Evolutionary conservation across 2,113 vertebrate genomes (phyloP), one percentile per base, ranked within the genome.

Genomic region (Xiphophorus hellerii): DNA sequence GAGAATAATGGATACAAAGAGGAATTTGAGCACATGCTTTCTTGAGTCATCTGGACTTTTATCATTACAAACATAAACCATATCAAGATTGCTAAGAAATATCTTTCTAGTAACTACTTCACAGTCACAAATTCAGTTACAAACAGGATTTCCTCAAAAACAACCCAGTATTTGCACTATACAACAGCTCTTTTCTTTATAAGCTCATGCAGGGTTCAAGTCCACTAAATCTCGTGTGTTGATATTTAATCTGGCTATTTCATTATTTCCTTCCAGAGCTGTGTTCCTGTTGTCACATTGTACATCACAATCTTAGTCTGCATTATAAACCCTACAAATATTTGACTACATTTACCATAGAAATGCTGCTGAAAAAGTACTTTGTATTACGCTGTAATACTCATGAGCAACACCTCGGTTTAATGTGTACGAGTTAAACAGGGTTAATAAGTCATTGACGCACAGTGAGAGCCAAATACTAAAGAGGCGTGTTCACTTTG

Each of bases 301-400:
- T 25, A 2, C 51, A 54, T 25, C 6, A 25, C 51, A 25, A 54
- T n/a, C 51, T 10, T 10, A 1, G 25, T 58, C 25, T 5, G 8
- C 22, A 74, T 68, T 74, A 33, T 78, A 70, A 84, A 83, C 69
- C 31, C 37, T 69, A 71, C 27, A 73, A 85, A 82, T 76, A 80
- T 78, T 80, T 79, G 54, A 76, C 28, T 31, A 60, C 62, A 66
- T 51, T 68, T 71, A 30, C 44, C 15, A 51, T 0, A 1, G 33
- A 61, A 70, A 62, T 4, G 51, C 54, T 67, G 35, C 74, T 68
- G 70, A 51, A 63, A 77, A 28, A 68, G 78, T 61, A 80, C 71
- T 87, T 80, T 76, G 72, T n/a, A n/a, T n/a, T 42, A 68, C 1
- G 0, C 8, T 4, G 28, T 0, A 62, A 22, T 17, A 42, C 10